These are phyloP conservation scores for Rattus rattus DNA, from an alignment of 2,113 vertebrate genomes.

Conservation along the genomic window DNA sequence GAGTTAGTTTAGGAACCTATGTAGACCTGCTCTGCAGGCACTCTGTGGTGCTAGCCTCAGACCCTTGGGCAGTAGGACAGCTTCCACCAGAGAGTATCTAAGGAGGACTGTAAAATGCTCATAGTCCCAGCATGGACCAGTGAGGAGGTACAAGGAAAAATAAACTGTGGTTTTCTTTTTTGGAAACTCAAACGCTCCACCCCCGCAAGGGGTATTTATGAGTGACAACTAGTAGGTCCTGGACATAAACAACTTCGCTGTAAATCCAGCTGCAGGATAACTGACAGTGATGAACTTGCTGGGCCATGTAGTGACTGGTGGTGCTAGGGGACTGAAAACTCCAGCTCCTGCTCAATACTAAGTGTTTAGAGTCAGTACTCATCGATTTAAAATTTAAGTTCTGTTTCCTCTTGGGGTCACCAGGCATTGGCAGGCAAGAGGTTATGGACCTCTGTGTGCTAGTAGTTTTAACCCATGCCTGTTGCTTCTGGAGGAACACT, in stretches of 20 bases:
- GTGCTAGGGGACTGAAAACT: not conserved
- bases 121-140: too few relatives aligned
- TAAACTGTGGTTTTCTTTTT: slow-evolving; percentile 64
- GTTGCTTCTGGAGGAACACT: not conserved
- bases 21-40: not conserved
- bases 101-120: too few relatives aligned
- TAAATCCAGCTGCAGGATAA: not conserved
- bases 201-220: slow-evolving; percentile 71
- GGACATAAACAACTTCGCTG: not conserved
- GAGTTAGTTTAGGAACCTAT: not conserved
- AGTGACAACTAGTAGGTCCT: not conserved
- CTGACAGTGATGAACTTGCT: not conserved
- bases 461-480: not conserved
- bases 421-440: not conserved
- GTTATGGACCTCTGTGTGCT: not conserved
- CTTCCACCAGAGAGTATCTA: not conserved
- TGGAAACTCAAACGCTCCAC: slow-evolving; percentile 75
- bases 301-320: not conserved
- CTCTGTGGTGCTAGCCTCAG: not conserved
- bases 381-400: slow-evolving; percentile 38
- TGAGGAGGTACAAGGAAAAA: slow-evolving; percentile 35
- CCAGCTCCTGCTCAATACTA: slow-evolving; percentile 1
- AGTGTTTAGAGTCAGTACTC: slow-evolving; percentile 40
- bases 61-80: not conserved
- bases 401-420: not conserved